Evolutionary conservation across 2,113 vertebrate genomes (phyloP).

Genomic region (Notothenia coriiceps): DNA sequence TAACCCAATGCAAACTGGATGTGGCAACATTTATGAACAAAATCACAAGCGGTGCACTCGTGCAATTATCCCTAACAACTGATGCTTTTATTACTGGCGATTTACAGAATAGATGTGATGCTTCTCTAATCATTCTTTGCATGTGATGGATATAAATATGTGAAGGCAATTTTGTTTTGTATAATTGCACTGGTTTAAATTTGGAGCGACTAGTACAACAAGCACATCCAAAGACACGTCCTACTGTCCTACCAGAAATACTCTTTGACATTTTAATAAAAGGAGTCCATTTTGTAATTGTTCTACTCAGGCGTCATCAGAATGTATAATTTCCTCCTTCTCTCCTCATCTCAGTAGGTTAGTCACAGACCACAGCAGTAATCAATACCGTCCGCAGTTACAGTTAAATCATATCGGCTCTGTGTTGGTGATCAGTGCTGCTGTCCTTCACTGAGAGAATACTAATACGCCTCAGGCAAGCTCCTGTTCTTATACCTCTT

Average conservation of each 20-base stretch:
- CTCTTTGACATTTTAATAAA: not conserved
- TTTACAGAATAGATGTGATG: no score
- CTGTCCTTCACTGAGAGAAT: conserved; percentile 3
- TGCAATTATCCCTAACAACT: no score
- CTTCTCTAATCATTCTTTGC: not conserved
- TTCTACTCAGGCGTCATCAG: not conserved
- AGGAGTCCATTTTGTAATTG: not conserved
- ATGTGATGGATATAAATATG: not conserved
- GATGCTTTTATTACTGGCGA: no score
- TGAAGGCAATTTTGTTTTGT: not conserved
- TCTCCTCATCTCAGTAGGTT: conserved; percentile 21
- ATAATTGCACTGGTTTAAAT: not conserved
- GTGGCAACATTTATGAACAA: no score
- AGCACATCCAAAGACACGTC: not conserved
- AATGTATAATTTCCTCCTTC: not conserved
- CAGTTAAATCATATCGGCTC: conserved; percentile 26
- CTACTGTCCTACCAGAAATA: not conserved
- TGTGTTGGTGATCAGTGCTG: conserved; percentile 8
- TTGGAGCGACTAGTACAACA: not conserved
- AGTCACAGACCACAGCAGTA: conserved; percentile 37
- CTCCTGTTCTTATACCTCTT: not conserved
- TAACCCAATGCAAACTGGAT: no score
- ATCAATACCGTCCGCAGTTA: conserved; percentile 37
- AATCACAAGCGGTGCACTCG: no score
- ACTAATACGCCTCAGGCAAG: not conserved